phyloP scores from a whole-genome alignment of 2,888 invertebrate species.

The Branchipolynoe longqiensis region DNA sequence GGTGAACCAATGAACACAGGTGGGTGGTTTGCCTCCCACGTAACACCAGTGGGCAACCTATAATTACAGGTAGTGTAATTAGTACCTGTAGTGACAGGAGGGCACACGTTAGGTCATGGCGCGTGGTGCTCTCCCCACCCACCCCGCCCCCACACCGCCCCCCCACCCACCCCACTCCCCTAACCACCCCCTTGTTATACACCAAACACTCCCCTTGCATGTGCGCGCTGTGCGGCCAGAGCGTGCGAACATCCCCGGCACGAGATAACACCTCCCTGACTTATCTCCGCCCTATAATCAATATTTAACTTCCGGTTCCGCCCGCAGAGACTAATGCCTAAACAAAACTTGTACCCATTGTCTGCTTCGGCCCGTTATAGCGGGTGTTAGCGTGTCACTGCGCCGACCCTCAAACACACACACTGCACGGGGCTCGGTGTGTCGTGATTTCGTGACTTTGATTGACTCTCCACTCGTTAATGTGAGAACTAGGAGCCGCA shows the following conservation, averaged over 20 bases:
- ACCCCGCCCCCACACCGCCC: neutral
- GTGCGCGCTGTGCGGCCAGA: neutral
- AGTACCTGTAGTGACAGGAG: neutral
- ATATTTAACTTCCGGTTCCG: slow-evolving; percentile 4
- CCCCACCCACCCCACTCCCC: neutral
- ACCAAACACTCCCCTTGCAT: neutral
- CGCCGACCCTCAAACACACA: neutral
- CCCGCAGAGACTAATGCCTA: slow-evolving; percentile 12
- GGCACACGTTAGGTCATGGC: slow-evolving; percentile 26
- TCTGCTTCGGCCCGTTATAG: neutral
- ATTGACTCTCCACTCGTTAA: slow-evolving; percentile 13
- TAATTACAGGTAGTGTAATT: slow-evolving; percentile 3
- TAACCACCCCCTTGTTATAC: neutral
- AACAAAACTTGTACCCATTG: slow-evolving; percentile 5
- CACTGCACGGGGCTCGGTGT: neutral
- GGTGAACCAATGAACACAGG: neutral
- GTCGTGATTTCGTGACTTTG: neutral
- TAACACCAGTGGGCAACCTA: neutral
- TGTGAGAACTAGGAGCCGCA: neutral
- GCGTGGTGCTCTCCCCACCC: neutral
- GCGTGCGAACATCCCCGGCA: neutral
- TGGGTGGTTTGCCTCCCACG: neutral
- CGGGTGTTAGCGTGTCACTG: neutral
- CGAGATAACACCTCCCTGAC: slow-evolving; percentile 10
- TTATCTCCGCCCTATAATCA: slow-evolving; percentile 46